Evolutionary conservation across 1,140 invertebrate species (phyloP).

Genomic region (Trichonephila clavipes): DNA sequence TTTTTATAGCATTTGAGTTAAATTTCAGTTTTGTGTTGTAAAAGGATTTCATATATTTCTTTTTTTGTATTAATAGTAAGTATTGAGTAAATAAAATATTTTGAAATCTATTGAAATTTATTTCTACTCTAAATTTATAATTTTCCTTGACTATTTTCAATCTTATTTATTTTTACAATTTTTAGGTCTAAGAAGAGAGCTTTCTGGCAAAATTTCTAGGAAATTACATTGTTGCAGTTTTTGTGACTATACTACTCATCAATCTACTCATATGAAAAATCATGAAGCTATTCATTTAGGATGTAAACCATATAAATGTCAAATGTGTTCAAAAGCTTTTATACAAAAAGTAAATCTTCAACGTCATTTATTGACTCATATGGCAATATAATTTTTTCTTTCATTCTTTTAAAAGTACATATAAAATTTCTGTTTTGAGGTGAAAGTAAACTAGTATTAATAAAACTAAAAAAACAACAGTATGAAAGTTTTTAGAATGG

Average conservation of each 20-base stretch:
- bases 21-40: not conserved
- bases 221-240: conserved; percentile 25
- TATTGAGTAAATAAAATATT: not conserved
- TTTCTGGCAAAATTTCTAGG: not conserved
- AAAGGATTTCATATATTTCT: not conserved
- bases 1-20: no score
- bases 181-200: not conserved
- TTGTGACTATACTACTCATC: conserved; percentile 28
- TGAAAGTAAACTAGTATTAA: no score
- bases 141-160: not conserved
- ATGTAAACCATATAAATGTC: conserved; percentile 27
- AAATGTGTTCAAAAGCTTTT: conserved; percentile 18
- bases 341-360: conserved; percentile 43
- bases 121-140: not conserved
- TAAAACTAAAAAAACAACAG: no score
- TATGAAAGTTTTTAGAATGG: no score
- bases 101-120: not conserved
- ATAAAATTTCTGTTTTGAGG: no score
- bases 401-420: no score
- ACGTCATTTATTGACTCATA: conserved; percentile 22
- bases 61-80: not conserved
- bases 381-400: no score
- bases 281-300: conserved; percentile 55
- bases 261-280: conserved; percentile 32
- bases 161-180: not conserved